These are phyloP conservation scores for Camelus dromedarius DNA, from an alignment of 2,113 vertebrate genomes.

Conservation along the genomic window DNA sequence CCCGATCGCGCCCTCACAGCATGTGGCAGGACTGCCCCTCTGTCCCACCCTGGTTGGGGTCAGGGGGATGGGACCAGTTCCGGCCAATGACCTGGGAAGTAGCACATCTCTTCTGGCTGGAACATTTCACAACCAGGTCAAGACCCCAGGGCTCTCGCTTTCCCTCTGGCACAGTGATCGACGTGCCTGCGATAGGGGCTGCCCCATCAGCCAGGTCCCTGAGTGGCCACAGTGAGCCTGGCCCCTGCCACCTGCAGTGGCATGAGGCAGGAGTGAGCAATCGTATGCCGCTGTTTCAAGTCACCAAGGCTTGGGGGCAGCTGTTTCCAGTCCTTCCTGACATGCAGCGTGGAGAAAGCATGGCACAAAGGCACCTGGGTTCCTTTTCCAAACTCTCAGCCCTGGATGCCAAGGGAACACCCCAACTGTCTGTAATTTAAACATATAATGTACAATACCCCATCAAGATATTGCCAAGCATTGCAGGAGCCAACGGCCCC, in stretches of 20 bases:
- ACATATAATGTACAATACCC: not conserved
- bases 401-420: not conserved
- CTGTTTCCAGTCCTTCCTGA: not conserved
- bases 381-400: not conserved
- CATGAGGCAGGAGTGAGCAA: not conserved
- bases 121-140: not conserved
- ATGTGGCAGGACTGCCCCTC: not conserved
- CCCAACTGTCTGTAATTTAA: not conserved
- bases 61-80: not conserved
- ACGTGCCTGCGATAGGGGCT: not conserved
- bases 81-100: not conserved
- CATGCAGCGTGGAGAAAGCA: not conserved
- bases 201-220: not conserved
- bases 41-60: fast-evolving
- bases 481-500: not conserved
- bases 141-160: not conserved
- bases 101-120: fast-evolving
- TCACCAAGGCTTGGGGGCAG: not conserved
- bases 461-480: not conserved
- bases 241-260: not conserved
- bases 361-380: not conserved
- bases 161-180: not conserved
- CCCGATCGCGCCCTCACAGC: not conserved
- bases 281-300: not conserved
- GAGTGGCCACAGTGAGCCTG: not conserved